Evolutionary conservation across 2,888 invertebrate genomes (phyloP).

Genomic region (Phyllotreta cruciferae): DNA sequence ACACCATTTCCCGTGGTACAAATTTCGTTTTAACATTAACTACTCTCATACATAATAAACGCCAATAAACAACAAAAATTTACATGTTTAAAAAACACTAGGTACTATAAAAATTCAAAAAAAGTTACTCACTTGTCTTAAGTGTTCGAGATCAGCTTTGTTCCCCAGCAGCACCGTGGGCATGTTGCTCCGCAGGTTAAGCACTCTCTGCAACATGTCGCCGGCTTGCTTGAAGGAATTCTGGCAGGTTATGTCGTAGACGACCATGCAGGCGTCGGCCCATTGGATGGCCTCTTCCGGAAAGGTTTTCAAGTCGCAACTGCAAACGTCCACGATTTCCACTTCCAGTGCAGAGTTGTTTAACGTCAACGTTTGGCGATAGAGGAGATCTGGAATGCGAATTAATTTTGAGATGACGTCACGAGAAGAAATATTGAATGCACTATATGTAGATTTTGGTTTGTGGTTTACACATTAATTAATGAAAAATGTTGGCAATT

Average conservation of each 20-base stretch:
- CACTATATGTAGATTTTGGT: neutral
- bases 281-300: constrained; percentile 72
- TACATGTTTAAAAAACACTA: too few relatives aligned
- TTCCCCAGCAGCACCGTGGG: constrained; percentile 75
- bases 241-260: constrained; percentile 78
- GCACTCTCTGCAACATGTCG: constrained; percentile 67
- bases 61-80: too few relatives aligned
- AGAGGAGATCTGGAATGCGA: constrained; percentile 72
- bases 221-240: constrained; percentile 74
- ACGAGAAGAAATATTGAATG: neutral
- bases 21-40: too few relatives aligned
- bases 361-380: constrained; percentile 76
- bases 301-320: constrained; percentile 66
- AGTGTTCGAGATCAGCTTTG: constrained; percentile 80
- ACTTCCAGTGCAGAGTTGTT: constrained; percentile 76
- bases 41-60: too few relatives aligned
- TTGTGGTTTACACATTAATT: neutral
- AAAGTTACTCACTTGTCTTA: constrained; percentile 68
- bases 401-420: constrained; percentile 34
- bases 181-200: constrained; percentile 62
- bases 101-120: too few relatives aligned
- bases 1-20: too few relatives aligned
- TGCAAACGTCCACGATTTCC: constrained; percentile 81
- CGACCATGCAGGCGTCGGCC: constrained; percentile 80
- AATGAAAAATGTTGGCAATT: too few relatives aligned